A percentile compares a stretch with the other conserved stretches of the same genome.
These are phyloP conservation scores for Poecilia wingei DNA, from an alignment of 2,797 vertebrate genomes.

Conservation along the genomic window DNA sequence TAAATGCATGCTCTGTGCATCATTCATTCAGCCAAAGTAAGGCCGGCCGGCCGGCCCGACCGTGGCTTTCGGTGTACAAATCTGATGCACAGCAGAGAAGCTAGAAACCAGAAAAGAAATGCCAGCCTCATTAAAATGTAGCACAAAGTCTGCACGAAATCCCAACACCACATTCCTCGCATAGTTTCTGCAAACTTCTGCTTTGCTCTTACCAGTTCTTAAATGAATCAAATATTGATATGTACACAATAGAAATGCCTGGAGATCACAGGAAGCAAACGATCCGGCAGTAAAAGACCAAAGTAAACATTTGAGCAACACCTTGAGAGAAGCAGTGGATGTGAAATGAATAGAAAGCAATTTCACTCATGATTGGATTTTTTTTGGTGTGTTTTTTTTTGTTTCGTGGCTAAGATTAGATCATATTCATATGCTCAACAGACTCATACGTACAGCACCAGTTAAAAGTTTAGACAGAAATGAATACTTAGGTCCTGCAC, in stretches of 20 bases:
- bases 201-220: conserved; percentile 40
- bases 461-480: conserved; percentile 8
- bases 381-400: conserved; percentile 21
- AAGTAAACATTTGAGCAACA: conserved; percentile 50
- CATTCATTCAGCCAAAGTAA: background rate
- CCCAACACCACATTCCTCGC: conserved; percentile 11
- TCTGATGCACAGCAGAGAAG: conserved; percentile 17
- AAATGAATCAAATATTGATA: conserved; percentile 57
- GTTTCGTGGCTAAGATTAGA: conserved; percentile 27
- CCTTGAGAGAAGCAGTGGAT: conserved; percentile 34
- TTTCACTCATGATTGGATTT: conserved; percentile 67
- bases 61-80: conserved; percentile 26
- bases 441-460: conserved; percentile 18
- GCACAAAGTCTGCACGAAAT: conserved; percentile 13
- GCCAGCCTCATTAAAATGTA: conserved; percentile 28
- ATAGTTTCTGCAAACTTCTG: conserved; percentile 32
- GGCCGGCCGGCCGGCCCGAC: background rate
- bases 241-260: conserved; percentile 29
- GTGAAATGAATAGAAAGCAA: conserved; percentile 68
- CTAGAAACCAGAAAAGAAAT: conserved; percentile 11
- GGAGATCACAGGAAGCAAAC: conserved; percentile 48
- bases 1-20: background rate
- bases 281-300: conserved; percentile 43
- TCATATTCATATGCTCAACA: conserved; percentile 23
- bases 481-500: background rate